Percentiles rank a stretch among this genome's conserved stretches.
phyloP scores from a whole-genome alignment of 2,888 invertebrate genomes.

The Caradrina kadenii region DNA sequence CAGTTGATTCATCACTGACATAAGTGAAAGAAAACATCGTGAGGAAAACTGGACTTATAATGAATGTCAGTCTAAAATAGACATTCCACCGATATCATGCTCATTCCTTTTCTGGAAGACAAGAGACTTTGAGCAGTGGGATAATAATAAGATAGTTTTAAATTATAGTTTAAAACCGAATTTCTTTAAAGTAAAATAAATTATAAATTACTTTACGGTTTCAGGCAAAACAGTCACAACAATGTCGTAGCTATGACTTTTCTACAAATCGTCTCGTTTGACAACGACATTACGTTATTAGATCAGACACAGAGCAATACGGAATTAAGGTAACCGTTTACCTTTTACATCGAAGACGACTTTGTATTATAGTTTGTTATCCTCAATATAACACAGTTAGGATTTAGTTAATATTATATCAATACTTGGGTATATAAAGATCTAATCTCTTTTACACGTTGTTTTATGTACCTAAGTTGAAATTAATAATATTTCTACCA shows the following conservation, averaged over 20 bases:
- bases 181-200: too few species aligned
- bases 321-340: not conserved
- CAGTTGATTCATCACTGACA: too few species aligned
- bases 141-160: not conserved
- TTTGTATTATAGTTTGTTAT: not conserved
- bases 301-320: not conserved
- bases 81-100: not conserved
- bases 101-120: not conserved
- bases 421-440: constrained; percentile 19
- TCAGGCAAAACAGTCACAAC: not conserved
- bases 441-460: not conserved
- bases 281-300: not conserved
- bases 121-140: not conserved
- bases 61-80: not conserved
- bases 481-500: too few species aligned
- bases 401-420: constrained; percentile 15
- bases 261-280: not conserved
- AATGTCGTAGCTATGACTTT: not conserved
- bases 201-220: not conserved
- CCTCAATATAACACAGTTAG: constrained; percentile 17
- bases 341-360: not conserved
- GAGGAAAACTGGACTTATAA: too few species aligned
- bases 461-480: not conserved
- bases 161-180: not conserved
- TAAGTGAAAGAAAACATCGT: too few species aligned